These are phyloP conservation scores for Dendropsophus ebraccatus DNA, from an alignment of 2,113 vertebrate species.

Conservation along the genomic window DNA sequence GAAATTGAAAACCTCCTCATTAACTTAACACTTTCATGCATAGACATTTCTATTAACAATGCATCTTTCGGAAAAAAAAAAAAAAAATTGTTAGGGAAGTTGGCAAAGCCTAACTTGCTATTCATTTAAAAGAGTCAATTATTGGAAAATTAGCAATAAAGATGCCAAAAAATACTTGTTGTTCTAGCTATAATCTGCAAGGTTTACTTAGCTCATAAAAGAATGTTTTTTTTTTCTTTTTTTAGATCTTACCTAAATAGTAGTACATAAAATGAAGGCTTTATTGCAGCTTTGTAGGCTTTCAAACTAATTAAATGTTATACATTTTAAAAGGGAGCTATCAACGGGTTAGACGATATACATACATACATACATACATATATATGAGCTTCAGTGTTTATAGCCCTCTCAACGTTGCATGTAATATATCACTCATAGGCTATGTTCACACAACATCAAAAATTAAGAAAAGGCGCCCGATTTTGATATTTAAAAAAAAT, in stretches of 20 bases:
- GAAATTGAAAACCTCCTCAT: constrained; percentile 65
- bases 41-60: constrained; percentile 65
- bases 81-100: not conserved
- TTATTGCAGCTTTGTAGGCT: not conserved
- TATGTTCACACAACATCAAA: too few relatives aligned
- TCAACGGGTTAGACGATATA: too few relatives aligned
- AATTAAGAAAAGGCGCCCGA: too few relatives aligned
- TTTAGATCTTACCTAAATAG: not conserved
- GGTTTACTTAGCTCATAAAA: not conserved
- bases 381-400: too few relatives aligned
- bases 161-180: constrained; percentile 5
- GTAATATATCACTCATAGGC: too few relatives aligned
- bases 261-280: not conserved
- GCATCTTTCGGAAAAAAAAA: constrained; percentile 32
- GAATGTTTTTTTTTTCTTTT: not conserved
- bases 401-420: too few relatives aligned
- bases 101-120: constrained; percentile 19
- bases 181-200: not conserved
- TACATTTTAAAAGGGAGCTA: too few relatives aligned
- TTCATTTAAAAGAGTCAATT: constrained; percentile 63
- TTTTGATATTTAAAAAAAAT: too few relatives aligned
- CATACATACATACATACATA: too few relatives aligned
- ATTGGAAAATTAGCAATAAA: constrained; percentile 60
- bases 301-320: not conserved
- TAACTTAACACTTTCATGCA: constrained; percentile 64